Conservation (phyloP, 2,888 invertebrate species). For the Eupithecia pulchellata region DNA sequence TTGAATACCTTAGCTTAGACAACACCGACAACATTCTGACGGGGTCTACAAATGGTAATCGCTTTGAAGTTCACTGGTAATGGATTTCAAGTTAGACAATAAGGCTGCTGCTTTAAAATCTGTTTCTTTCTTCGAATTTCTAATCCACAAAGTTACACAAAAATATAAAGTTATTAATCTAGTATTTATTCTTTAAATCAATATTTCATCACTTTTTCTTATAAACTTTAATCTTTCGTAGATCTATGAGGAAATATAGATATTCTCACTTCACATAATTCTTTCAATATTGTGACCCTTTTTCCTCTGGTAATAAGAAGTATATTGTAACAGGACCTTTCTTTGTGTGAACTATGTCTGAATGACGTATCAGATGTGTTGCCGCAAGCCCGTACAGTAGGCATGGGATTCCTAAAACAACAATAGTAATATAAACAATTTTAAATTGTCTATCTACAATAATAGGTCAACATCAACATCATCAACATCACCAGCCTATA, state of each 20-base stretch:
- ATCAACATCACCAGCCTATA: no score
- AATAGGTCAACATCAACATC: no score
- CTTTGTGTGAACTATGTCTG: constrained; percentile 90
- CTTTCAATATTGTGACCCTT: constrained; percentile 88
- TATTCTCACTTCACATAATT: constrained; percentile 2
- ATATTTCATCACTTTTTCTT: not conserved
- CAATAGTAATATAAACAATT: not conserved
- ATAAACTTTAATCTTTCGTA: not conserved
- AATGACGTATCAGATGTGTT: constrained; percentile 90
- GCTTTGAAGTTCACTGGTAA: no score
- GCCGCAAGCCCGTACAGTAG: constrained; percentile 96
- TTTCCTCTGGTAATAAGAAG: constrained; percentile 95
- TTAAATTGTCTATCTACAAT: not conserved
- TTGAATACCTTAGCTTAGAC: no score
- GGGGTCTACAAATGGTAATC: no score
- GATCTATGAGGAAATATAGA: not conserved
- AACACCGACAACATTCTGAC: no score
- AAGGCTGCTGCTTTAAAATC: no score
- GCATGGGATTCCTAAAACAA: constrained; percentile 92
- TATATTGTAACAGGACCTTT: constrained; percentile 92
- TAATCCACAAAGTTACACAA: no score
- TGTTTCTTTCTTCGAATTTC: no score
- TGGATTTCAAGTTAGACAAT: no score
- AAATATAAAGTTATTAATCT: not conserved
- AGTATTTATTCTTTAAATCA: not conserved